These are phyloP conservation scores for Anodontia alba DNA, from an alignment of 2,888 invertebrate species.

Conservation along the genomic window DNA sequence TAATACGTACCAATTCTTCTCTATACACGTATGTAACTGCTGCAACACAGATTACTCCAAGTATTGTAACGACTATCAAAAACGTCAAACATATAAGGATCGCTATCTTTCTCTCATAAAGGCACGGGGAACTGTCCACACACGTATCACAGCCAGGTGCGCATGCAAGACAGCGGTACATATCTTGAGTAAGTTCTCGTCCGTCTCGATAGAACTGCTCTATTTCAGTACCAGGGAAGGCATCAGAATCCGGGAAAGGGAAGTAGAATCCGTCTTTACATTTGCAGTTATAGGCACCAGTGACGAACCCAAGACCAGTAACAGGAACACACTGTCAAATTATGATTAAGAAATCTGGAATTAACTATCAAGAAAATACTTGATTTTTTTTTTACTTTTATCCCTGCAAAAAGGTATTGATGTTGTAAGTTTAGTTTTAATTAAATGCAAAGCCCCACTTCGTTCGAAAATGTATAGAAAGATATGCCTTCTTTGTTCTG, in stretches of 20 bases:
- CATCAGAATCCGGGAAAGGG: slow-evolving; percentile 68
- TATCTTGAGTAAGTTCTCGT: slow-evolving; percentile 13
- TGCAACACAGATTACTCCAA: slow-evolving; percentile 36
- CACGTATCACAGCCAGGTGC: slow-evolving; percentile 77
- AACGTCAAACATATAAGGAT: slow-evolving; percentile 56
- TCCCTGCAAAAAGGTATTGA: too few relatives aligned
- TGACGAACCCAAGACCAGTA: slow-evolving; percentile 70
- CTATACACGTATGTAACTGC: slow-evolving; percentile 37
- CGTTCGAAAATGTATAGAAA: too few relatives aligned
- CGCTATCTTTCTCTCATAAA: slow-evolving; percentile 60
- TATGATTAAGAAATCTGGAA: too few relatives aligned
- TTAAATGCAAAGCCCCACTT: too few relatives aligned
- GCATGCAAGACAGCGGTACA: slow-evolving; percentile 71
- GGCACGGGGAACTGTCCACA: slow-evolving; percentile 75
- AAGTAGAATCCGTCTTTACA: slow-evolving; percentile 77
- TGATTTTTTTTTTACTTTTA: neutral
- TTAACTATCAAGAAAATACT: slow-evolving; percentile 1
- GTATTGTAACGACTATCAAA: slow-evolving; percentile 52
- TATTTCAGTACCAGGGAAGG: slow-evolving; percentile 70
- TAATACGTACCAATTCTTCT: slow-evolving; percentile 34
- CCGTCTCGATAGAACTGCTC: slow-evolving; percentile 57
- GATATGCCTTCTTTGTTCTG: too few relatives aligned
- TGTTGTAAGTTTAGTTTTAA: too few relatives aligned
- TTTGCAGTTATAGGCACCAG: slow-evolving; percentile 76
- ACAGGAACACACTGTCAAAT: slow-evolving; percentile 72